These are phyloP conservation scores for Eupeodes luniger DNA, from an alignment of 2,888 invertebrate species.

Conservation along the genomic window DNA sequence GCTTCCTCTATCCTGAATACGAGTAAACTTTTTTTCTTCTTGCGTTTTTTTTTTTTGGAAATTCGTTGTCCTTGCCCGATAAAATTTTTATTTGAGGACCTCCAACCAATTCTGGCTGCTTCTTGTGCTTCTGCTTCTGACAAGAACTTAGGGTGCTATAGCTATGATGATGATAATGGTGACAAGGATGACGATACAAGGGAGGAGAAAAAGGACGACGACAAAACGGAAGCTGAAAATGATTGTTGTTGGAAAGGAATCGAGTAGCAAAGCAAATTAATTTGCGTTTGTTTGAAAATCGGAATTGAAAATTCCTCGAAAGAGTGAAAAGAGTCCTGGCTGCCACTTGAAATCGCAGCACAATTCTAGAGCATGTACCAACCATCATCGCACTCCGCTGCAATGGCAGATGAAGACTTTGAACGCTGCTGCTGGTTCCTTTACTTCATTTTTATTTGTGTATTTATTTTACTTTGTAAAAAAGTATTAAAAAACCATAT, in stretches of 20 bases:
- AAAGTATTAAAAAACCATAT: slow-evolving; percentile 20
- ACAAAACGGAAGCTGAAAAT: slow-evolving; percentile 33
- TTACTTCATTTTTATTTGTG: slow-evolving; percentile 3
- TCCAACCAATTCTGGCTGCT: neutral
- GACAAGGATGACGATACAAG: neutral
- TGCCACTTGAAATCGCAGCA: slow-evolving; percentile 44
- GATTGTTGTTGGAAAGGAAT: slow-evolving; percentile 63
- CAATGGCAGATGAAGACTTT: slow-evolving; percentile 46
- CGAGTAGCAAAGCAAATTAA: slow-evolving; percentile 71
- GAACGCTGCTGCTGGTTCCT: slow-evolving; percentile 1
- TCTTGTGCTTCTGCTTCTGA: neutral
- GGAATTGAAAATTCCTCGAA: slow-evolving; percentile 67
- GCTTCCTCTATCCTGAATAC: slow-evolving; percentile 26
- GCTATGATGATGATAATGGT: neutral
- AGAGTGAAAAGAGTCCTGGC: slow-evolving; percentile 8
- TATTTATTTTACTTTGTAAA: neutral
- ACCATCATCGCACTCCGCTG: neutral
- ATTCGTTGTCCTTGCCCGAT: slow-evolving; percentile 18
- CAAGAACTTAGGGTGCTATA: slow-evolving; percentile 37
- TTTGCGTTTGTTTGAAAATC: slow-evolving; percentile 74
- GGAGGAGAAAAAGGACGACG: slow-evolving; percentile 8
- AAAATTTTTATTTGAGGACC: slow-evolving; percentile 48
- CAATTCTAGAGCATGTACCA: neutral
- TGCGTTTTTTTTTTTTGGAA: slow-evolving; percentile 2
- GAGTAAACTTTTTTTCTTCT: slow-evolving; percentile 8